phyloP scores from a whole-genome alignment of 2,113 vertebrate species.

The Riparia riparia region DNA sequence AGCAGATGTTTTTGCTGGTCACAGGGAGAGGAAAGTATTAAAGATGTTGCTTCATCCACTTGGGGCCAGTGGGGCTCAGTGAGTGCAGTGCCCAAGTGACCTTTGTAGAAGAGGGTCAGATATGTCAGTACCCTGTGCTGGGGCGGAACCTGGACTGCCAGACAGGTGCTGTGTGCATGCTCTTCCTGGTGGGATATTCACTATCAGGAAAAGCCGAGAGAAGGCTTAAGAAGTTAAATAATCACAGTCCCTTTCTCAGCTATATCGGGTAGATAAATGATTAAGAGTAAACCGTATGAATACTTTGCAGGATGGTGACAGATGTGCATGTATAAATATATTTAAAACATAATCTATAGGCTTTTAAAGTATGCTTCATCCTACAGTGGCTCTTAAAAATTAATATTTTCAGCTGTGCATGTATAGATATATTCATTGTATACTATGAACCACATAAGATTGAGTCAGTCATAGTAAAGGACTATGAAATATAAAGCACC shows the following conservation, averaged over 20 bases:
- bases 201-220: neutral
- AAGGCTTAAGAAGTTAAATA: neutral
- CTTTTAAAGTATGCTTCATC: neutral
- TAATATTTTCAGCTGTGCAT: neutral
- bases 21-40: neutral
- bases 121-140: neutral
- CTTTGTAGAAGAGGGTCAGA: neutral
- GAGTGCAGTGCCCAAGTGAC: neutral
- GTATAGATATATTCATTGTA: neutral
- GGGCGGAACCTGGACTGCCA: neutral
- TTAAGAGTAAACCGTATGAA: neutral
- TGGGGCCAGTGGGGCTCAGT: neutral
- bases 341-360: neutral
- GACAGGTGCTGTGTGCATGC: accelerated
- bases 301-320: neutral
- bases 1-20: neutral
- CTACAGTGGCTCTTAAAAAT: neutral
- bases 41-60: neutral
- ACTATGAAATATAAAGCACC: neutral
- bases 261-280: neutral
- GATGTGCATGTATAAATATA: neutral
- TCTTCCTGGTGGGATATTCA: neutral
- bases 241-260: neutral
- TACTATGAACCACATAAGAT: neutral
- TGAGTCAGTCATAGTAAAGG: neutral